Evolutionary conservation across 2,797 vertebrate genomes (phyloP), one percentile per base, ranked within the genome.

Genomic region (Betta splendens): DNA sequence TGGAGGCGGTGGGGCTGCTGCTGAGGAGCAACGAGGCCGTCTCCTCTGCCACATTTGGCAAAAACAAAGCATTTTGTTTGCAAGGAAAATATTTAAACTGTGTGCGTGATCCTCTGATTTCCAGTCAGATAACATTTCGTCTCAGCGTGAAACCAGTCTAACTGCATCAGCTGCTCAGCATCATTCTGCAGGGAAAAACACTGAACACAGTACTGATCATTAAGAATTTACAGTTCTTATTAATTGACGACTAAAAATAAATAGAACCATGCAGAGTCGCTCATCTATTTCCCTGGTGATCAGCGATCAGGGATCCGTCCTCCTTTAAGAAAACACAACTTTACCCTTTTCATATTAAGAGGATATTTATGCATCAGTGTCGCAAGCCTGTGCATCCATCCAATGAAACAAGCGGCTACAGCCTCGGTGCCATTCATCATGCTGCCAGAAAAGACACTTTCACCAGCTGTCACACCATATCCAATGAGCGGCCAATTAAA

Each of bases 401-500:
- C 35, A 22, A 66, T 75, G 7, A 77, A 43, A 63, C 53, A 21
- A 54, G 58, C 54, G 33, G 22, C 40, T 4, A 2, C 58, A 28
- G 43, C 59, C 69, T 68, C 64, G 23, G 48, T 9, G 10, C 44
- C 28, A 11, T 79, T 81, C 64, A 82, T 81, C 72, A 80, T 62
- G 71, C 76, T 66, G 78, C 75, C 68, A 49, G 72, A 79, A 79
- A 76, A 75, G 47, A 81, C 64, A 65, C 80, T 74, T 73, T 79
- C 83, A 68, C 70, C 47, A 78, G 67, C 48, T 45, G 70, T 84
- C 79, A 29, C 64, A 54, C 71, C 65, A 33, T 69, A 85, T 87
- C 81, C 50, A 75, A 81, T 89, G 76, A 77, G 85, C 37, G 23
- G 54, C 72, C 73, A 71, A 80, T 85, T 79, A 73, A 77, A 83